A percentile compares a stretch with the other conserved stretches of the same genome.
phyloP scores from a whole-genome alignment of 2,797 vertebrate species.

The Cossypha polioptera region DNA sequence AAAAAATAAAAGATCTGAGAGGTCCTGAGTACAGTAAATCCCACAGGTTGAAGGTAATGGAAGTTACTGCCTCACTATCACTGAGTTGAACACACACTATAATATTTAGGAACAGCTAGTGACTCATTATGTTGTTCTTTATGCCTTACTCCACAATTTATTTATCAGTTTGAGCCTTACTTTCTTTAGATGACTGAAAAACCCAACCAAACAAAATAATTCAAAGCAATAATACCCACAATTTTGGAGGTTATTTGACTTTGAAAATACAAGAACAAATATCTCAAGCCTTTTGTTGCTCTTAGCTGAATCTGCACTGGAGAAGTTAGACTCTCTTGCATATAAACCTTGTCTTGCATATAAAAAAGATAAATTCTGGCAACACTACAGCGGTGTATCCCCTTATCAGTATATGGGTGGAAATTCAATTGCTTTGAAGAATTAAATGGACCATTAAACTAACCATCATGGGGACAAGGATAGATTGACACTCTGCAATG shows the following conservation, averaged over 20 bases:
- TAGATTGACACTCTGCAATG: constrained; percentile 36
- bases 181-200: background rate
- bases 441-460: constrained; percentile 55
- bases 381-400: background rate
- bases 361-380: background rate
- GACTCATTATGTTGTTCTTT: background rate
- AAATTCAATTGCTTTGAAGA: constrained; percentile 58
- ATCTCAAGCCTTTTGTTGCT: background rate
- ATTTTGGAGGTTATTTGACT: background rate
- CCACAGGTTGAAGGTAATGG: background rate
- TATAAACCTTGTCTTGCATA: background rate
- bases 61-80: background rate
- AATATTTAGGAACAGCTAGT: background rate
- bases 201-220: background rate
- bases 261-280: background rate
- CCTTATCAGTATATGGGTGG: background rate
- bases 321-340: background rate
- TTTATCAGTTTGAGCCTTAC: background rate
- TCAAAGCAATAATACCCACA: background rate
- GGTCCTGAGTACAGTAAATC: background rate
- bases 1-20: background rate
- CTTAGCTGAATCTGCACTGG: background rate
- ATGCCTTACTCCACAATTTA: background rate
- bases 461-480: background rate
- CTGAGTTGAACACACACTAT: background rate